phyloP scores from a whole-genome alignment of 1,140 invertebrate species.

The Caenorhabditis brenneri region DNA sequence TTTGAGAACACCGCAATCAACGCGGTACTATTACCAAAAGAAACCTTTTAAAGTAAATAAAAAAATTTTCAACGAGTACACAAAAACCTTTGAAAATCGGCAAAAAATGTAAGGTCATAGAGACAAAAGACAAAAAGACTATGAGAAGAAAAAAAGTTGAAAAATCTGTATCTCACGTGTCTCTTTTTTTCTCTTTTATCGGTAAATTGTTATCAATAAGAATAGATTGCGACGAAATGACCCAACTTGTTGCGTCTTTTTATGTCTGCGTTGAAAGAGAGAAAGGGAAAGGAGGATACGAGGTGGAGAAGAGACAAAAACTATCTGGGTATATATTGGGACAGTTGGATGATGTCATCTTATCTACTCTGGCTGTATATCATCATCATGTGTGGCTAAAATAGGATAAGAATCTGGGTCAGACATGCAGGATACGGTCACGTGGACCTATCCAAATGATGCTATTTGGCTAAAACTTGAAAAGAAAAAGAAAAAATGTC shows the following conservation, averaged over 20 bases:
- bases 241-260: neutral
- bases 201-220: neutral
- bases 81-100: conserved; percentile 8
- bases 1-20: too few species aligned
- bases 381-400: neutral
- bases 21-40: neutral
- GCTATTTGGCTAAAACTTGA: too few species aligned
- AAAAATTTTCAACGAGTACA: neutral
- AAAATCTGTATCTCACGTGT: neutral
- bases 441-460: too few species aligned
- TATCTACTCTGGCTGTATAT: neutral
- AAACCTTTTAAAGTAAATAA: neutral
- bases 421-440: neutral
- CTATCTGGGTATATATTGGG: neutral
- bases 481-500: too few species aligned
- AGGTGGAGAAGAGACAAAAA: neutral
- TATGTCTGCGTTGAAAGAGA: neutral
- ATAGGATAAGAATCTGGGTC: neutral
- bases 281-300: neutral
- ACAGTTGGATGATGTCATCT: neutral
- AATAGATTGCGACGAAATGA: conserved; percentile 11
- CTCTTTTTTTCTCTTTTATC: neutral
- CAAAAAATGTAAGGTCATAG: neutral
- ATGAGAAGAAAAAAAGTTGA: neutral
- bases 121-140: neutral